Conservation (phyloP, 2,888 invertebrate species). For the Drosophila algonquin region DNA sequence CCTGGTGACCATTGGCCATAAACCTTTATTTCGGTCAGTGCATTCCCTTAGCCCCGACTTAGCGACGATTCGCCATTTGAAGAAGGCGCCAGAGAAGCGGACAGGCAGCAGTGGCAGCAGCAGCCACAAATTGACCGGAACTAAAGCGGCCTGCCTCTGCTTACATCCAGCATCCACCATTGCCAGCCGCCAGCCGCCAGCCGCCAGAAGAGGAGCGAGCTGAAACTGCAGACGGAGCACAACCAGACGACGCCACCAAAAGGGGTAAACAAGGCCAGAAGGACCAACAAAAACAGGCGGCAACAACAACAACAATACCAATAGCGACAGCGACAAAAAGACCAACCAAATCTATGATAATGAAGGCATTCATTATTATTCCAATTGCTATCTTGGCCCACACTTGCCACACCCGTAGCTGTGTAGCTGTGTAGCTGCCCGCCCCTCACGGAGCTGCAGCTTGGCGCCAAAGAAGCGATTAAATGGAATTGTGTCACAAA, state of each 20-base stretch:
- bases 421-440: no score
- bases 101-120: background rate
- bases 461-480: conserved; percentile 81
- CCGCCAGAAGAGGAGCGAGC: background rate
- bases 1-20: background rate
- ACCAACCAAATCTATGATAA: conserved; percentile 66
- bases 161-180: conserved; percentile 5
- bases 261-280: conserved; percentile 60
- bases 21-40: conserved; percentile 20
- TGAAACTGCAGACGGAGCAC: conserved; percentile 21
- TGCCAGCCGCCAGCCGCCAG: background rate
- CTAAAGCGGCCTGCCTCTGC: conserved; percentile 39
- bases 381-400: conserved; percentile 60
- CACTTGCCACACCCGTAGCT: conserved; percentile 15
- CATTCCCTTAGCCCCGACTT: conserved; percentile 2
- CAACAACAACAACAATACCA: conserved; percentile 26
- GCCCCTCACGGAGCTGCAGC: conserved; percentile 44
- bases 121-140: conserved; percentile 49
- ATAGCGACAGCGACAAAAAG: conserved; percentile 7
- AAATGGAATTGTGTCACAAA: conserved; percentile 80
- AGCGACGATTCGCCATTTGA: no score
- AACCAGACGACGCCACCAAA: conserved; percentile 48
- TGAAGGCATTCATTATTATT: conserved; percentile 77
- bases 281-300: conserved; percentile 31
- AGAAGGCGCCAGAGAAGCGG: conserved; percentile 40